Conservation (phyloP, 37 sponge, comb jelly and placozoan species). For the Ephydatia muelleri region DNA sequence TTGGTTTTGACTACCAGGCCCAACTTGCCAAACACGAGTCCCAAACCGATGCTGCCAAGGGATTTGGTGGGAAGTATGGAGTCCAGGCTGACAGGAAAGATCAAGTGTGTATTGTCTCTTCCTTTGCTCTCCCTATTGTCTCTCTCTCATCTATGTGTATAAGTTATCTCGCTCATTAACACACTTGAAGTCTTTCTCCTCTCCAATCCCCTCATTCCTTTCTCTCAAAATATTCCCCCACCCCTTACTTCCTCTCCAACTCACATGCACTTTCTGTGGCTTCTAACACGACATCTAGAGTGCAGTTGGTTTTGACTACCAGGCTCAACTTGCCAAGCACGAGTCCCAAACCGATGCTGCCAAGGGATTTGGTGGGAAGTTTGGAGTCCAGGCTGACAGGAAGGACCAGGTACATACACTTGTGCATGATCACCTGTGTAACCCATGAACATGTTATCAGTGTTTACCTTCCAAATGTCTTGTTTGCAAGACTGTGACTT, state of each 20-base stretch:
- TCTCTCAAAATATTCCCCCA: not conserved
- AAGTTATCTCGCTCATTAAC: not conserved
- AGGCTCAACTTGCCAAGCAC: conserved; percentile 74
- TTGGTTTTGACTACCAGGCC: conserved; percentile 80
- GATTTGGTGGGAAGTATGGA: conserved; percentile 95
- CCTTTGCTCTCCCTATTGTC: too few species aligned
- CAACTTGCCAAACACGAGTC: conserved; percentile 81
- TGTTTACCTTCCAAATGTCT: too few species aligned
- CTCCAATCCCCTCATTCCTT: not conserved
- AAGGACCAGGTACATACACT: conserved; percentile 39
- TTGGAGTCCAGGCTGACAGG: conserved; percentile 91
- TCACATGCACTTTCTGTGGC: too few species aligned
- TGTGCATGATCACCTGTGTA: too few species aligned
- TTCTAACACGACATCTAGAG: too few species aligned
- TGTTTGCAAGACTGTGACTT: too few species aligned
- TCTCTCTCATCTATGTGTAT: not conserved
- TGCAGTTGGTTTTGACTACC: conserved; percentile 87
- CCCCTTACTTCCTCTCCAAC: not conserved
- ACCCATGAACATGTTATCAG: too few species aligned
- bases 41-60: conserved; percentile 86
- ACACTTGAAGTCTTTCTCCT: not conserved
- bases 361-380: conserved; percentile 92
- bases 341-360: conserved; percentile 85
- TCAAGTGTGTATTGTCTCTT: conserved; percentile 36
- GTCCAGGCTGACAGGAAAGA: conserved; percentile 89